These are phyloP conservation scores for Xiphorhynchus erythropygius DNA, from an alignment of 2,797 vertebrate genomes.

Conservation along the genomic window DNA sequence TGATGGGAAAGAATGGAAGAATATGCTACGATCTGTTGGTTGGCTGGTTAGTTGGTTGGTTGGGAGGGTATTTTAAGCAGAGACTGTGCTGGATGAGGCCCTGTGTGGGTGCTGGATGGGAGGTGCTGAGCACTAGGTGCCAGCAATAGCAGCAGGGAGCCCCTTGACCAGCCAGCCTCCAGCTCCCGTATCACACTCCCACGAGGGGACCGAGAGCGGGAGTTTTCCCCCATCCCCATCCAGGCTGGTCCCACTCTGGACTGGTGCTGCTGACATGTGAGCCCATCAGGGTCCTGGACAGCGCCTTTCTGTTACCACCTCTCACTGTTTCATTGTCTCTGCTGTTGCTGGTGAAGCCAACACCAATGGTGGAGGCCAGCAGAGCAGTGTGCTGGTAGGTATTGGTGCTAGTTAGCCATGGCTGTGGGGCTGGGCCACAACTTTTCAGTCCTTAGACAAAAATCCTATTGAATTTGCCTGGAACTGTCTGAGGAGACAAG, in stretches of 20 bases:
- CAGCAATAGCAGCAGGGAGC: neutral
- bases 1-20: neutral
- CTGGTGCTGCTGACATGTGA: neutral
- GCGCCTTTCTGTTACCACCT: neutral
- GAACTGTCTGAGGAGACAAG: neutral
- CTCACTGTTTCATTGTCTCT: neutral
- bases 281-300: neutral
- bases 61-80: neutral
- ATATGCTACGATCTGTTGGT: neutral
- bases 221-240: neutral
- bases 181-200: rapidly evolving
- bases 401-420: neutral
- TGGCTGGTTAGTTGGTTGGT: neutral
- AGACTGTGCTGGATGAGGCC: neutral
- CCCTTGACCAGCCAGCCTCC: neutral
- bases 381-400: neutral
- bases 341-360: neutral
- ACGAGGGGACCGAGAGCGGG: neutral
- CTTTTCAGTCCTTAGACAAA: neutral
- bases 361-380: neutral
- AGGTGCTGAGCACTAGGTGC: neutral
- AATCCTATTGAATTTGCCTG: neutral
- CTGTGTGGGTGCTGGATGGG: neutral
- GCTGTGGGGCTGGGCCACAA: neutral
- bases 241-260: neutral